Base-by-base conservation (phyloP, 2,113 vertebrate species). In the Atherinomorus stipes region DNA sequence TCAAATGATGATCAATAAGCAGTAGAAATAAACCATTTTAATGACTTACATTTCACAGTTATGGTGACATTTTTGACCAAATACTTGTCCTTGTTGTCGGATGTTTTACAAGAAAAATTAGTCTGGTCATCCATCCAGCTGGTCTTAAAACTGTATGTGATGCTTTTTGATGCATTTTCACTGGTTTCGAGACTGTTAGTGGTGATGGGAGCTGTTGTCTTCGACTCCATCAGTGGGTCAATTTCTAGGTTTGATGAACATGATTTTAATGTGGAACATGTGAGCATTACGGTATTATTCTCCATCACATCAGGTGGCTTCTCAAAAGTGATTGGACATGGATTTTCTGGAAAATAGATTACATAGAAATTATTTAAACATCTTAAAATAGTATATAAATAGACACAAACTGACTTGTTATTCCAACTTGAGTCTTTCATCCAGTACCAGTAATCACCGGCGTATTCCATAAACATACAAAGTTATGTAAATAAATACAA, bases 41-140 rank as follows among this genome's bases (percentile, higher is more conserved):
- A 50, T 2, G 45, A 88, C 92, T 87, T 66, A 93, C 93, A 80
- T 78, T 76, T 16, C 3, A 93, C 85, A 40, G 23, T 67, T 15
- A 93, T 0, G 7, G 3, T 85, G 63, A 86, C 7, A 0, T 38
- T 81, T 11, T 0, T 53, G 7, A 40, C 64, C 40, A 85, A 44
- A 68, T 83, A 71, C 0, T 1, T 4, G 38, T 91, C 84, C 0
- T 0, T 12, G 28, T 50, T 83, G 0, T 40, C 11, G 12, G 5
- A 0, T 34, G 73, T 58, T 65, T 65, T 34, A 38, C 93, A 93
- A 31, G 62, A 86, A 49, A 93, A 58, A n/a, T 5, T 44, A 2
- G 0, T 75, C 16, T 77, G 69, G 22, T 94, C 49, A 47, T 93
- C 57, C 25, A 15, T 0, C 90, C 85, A 88, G 23, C 0, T 42